A percentile compares a stretch with the other conserved stretches of the same genome.
These are phyloP conservation scores for Amblyopsis hoosieri DNA, from an alignment of 2,797 vertebrate genomes.

Conservation along the genomic window DNA sequence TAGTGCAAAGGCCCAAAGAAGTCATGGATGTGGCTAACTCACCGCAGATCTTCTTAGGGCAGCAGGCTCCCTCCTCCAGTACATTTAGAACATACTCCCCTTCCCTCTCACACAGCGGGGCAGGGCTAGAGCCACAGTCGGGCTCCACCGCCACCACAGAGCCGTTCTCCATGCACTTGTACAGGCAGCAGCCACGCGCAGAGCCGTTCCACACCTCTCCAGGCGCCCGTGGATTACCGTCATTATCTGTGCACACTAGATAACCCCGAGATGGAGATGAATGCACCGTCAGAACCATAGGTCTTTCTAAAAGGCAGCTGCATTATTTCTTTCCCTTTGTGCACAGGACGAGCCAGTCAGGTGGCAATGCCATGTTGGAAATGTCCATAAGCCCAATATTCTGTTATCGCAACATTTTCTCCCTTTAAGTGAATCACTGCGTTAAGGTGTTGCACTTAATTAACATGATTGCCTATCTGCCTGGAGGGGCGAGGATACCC, in stretches of 20 bases:
- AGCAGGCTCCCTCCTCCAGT: slow-evolving; percentile 88
- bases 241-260: slow-evolving; percentile 91
- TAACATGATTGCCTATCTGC: too few species aligned
- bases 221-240: slow-evolving; percentile 82
- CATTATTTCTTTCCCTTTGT: too few species aligned
- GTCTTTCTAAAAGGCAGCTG: too few species aligned
- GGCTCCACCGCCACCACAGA: slow-evolving; percentile 87
- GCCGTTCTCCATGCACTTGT: slow-evolving; percentile 90
- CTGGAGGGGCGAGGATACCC: too few species aligned
- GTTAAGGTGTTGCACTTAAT: too few species aligned
- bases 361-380: too few species aligned
- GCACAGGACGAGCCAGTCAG: too few species aligned
- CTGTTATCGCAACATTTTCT: too few species aligned
- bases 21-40: slow-evolving; percentile 41
- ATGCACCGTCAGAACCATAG: neutral
- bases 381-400: too few species aligned
- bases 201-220: slow-evolving; percentile 94
- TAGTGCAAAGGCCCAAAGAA: neutral
- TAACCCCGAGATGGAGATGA: slow-evolving; percentile 11
- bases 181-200: slow-evolving; percentile 86
- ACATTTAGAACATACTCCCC: slow-evolving; percentile 88
- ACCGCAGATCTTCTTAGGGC: slow-evolving; percentile 93
- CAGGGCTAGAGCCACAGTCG: slow-evolving; percentile 80
- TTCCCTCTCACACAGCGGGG: slow-evolving; percentile 85
- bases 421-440: too few species aligned